Evolutionary conservation across 2,797 vertebrate genomes (phyloP), one percentile per base, ranked within the genome.

Genomic region (Serranus cabrilla): DNA sequence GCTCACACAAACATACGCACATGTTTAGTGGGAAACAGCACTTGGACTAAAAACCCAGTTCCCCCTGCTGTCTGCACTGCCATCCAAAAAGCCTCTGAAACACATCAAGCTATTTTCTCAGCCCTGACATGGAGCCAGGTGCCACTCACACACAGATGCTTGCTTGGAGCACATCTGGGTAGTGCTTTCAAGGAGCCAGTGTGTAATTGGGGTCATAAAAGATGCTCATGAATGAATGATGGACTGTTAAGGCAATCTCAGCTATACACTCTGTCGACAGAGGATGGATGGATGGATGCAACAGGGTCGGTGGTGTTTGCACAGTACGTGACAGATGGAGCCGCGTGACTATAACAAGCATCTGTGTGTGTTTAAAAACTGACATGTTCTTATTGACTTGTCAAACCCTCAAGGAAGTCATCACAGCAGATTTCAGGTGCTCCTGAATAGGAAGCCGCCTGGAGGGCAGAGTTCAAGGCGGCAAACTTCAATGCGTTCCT

Each of bases 201-300:
- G 42, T 88, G 71, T 73, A 85, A 88, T 80, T 74, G 78, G 74
- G 86, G 81, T 91, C 90, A 90, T 89, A 74, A 88, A 87, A 92
- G 68, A 66, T 54, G 43, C 87, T 93, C 85, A 91, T 94, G 84
- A 92, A 93, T 92, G 87, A 93, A 87, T 91, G 88, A 94, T 91
- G 87, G 52, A 72, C 77, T 87, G 84, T 89, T 80, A 61, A 80
- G 70, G 77, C 78, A 85, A 92, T 91, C 88, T 85, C 75, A 54
- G 68, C 76, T 39, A 43, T 52, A 25, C 78, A 80, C 54, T 76
- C 51, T 4, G 16, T 68, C 34, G 37, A 63, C 61, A 54, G 60
- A 51, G 62, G 66, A 80, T 47, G 57, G 80, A 62, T 50, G 45
- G 77, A 78, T 18, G 50, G 71, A 71, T 74, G 46, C 71, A 72